Percentiles rank a stretch among this genome's conserved stretches.
Conservation (phyloP, 2,797 vertebrate species). For the Philypnodon macrostomus region DNA sequence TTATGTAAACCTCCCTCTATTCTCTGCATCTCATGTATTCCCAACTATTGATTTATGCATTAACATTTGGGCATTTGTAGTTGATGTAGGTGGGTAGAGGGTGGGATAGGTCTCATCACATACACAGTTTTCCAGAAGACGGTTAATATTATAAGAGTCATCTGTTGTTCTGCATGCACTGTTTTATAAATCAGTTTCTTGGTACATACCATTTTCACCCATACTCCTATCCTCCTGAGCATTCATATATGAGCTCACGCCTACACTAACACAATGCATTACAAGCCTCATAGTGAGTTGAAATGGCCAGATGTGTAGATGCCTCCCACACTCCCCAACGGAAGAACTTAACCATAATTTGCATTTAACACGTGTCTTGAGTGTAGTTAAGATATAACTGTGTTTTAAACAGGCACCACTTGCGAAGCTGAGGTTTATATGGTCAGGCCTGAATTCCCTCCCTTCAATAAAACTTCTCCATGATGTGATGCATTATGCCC, state of each 20-base stretch:
- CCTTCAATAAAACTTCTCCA: constrained; percentile 19
- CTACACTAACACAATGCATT: constrained; percentile 23
- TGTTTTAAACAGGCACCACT: constrained; percentile 30
- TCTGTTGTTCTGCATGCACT: not conserved
- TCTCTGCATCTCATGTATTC: not conserved
- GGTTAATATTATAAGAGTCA: constrained; percentile 1
- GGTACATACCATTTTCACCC: not conserved
- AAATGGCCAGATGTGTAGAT: constrained; percentile 1
- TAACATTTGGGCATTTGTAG: not conserved
- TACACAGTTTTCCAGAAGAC: not conserved
- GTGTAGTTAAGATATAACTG: constrained; percentile 23
- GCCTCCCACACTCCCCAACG: constrained; percentile 22
- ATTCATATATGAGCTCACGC: constrained; percentile 21
- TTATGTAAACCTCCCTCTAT: not conserved
- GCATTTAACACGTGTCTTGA: constrained; percentile 27
- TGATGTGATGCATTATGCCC: constrained; percentile 32
- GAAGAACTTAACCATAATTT: constrained; percentile 34
- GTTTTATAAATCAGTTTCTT: constrained; percentile 3
- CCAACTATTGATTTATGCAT: not conserved
- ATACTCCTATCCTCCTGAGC: constrained; percentile 10
- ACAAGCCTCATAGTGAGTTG: constrained; percentile 3
- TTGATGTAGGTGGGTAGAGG: not conserved
- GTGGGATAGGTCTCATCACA: not conserved
- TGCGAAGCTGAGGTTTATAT: constrained; percentile 39
- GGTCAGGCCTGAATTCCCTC: constrained; percentile 24